These are phyloP conservation scores for Monomorium pharaonis DNA, from an alignment of 1,140 invertebrate genomes.

Conservation along the genomic window DNA sequence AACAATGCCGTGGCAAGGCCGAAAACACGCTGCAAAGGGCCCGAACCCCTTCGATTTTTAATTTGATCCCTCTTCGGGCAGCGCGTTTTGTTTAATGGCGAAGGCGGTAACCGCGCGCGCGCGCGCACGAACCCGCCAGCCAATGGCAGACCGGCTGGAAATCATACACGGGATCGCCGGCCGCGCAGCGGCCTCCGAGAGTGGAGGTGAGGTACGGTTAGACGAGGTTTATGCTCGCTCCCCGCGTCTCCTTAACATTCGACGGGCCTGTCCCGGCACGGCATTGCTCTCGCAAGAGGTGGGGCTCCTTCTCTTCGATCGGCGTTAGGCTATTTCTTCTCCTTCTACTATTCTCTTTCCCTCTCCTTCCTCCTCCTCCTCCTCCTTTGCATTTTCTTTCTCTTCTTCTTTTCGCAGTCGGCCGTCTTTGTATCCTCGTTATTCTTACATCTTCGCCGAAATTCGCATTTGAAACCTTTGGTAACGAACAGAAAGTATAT, in stretches of 20 bases:
- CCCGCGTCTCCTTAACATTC: conserved; percentile 80
- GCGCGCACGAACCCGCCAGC: conserved; percentile 73
- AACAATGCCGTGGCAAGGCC: conserved; percentile 66
- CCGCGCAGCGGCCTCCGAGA: conserved; percentile 71
- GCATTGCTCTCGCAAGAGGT: conserved; percentile 74
- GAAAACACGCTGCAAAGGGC: conserved; percentile 63
- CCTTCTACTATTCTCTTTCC: conserved; percentile 55
- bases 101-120: conserved; percentile 79
- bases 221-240: conserved; percentile 76
- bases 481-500: neutral
- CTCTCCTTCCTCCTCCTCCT: conserved; percentile 30
- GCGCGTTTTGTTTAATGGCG: conserved; percentile 78
- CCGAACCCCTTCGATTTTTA: conserved; percentile 70
- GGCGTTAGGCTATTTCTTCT: conserved; percentile 73
- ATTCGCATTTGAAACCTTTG: neutral
- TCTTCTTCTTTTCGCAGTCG: conserved; percentile 41
- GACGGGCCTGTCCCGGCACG: conserved; percentile 80
- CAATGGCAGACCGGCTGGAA: conserved; percentile 79
- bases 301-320: conserved; percentile 78
- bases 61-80: conserved; percentile 70
- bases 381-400: conserved; percentile 39
- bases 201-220: conserved; percentile 77
- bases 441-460: conserved; percentile 37
- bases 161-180: conserved; percentile 80
- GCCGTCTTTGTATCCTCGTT: conserved; percentile 42